Base-by-base conservation (phyloP, 2,797 vertebrate genomes). In the Coreius guichenoti region DNA sequence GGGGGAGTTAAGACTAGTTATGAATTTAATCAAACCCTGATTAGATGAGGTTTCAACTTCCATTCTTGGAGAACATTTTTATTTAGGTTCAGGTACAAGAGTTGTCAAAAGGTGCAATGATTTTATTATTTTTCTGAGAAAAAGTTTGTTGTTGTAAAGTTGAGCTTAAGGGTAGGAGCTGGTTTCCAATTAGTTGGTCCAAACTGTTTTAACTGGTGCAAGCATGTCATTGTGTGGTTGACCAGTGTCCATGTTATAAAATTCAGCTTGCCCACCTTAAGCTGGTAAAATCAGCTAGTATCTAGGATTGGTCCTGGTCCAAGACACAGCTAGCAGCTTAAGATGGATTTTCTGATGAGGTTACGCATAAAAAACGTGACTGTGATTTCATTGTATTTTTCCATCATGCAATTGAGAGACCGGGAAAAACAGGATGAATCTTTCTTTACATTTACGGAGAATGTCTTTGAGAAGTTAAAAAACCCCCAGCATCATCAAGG, bases 21-120 rank as follows among this genome's bases (percentile, higher is more conserved):
- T 54, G 56, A 61, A 82, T 80, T 73, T 56, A 69, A 81, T 72
- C 26, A 86, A 74, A 69, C 72, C 68, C 45, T 63, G 33, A 61
- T 65, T 88, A 79, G 61, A 80, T 75, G 70, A 36, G 69, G 67
- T 82, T 74, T 75, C n/a, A 23, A 85, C 43, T 77, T 85, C 61
- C 54, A 13, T 79, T 47, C n/a, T 65, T 45, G 6, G 47, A 43
- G 17, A 51, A 39, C 21, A 3, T 51, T 51, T 80, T 54, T 39
- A 79, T 63, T 65, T 79, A 29, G 36, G 4, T 78, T 39, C 33
- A 3, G 8, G 16, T n/a, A 43, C 33, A 47, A 31, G 58, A 65
- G 56, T 12, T 65, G 17, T 31, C n/a, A 79, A 61, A 72, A 45
- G 26, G 36, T 16, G 8, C 19, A 61, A 13, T 70, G 1, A 70